Evolutionary conservation across 2,797 vertebrate species (phyloP).

Genomic region (Echiichthys vipera): DNA sequence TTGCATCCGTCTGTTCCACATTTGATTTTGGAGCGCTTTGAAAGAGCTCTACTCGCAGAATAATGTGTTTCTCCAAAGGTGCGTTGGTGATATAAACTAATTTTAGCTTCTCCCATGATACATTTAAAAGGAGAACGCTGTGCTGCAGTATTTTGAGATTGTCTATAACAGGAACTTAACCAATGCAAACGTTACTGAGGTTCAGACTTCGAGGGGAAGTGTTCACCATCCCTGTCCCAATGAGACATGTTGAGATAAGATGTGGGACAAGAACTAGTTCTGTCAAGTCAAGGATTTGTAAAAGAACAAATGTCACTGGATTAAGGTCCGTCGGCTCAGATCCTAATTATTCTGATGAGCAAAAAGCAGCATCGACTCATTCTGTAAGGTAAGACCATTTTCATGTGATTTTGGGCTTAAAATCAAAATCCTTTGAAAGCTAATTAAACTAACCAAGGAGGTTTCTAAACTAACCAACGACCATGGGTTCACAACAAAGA

Average conservation of each 20-base stretch:
- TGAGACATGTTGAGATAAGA: neutral
- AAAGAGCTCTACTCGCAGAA: neutral
- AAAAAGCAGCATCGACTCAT: neutral
- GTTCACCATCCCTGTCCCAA: accelerated
- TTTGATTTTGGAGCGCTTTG: neutral
- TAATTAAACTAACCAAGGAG: neutral
- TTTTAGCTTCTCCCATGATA: neutral
- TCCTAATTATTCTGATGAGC: neutral
- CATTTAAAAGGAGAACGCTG: neutral
- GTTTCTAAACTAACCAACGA: neutral
- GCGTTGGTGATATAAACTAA: neutral
- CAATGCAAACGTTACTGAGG: neutral
- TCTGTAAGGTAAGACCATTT: slow-evolving; percentile 34
- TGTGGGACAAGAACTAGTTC: neutral
- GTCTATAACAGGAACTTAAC: slow-evolving; percentile 6
- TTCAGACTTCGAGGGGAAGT: slow-evolving; percentile 23
- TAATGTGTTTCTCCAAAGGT: accelerated
- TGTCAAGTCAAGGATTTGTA: neutral
- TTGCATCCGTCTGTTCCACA: neutral
- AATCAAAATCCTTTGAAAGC: neutral
- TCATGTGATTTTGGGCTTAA: neutral
- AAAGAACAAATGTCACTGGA: neutral
- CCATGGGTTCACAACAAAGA: neutral
- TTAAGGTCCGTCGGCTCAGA: neutral
- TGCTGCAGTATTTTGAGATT: neutral